Conservation (phyloP, 2,113 vertebrate species). For the Plecotus auritus region DNA sequence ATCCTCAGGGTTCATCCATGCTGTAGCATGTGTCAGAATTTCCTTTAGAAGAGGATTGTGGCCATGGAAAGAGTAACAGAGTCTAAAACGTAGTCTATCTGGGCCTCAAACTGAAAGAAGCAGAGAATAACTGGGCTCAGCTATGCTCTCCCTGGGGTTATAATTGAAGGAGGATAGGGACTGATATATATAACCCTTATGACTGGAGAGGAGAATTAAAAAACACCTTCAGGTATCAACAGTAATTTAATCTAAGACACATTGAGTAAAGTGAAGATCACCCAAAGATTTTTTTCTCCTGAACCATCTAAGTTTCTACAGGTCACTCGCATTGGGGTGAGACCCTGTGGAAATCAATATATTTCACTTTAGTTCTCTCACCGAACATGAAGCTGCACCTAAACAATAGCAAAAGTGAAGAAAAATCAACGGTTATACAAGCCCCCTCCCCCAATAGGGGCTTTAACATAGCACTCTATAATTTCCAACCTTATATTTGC, state of each 20-base stretch:
- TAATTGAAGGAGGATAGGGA: neutral
- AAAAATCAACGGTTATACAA: neutral
- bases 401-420: neutral
- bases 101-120: neutral
- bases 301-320: neutral
- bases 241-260: neutral
- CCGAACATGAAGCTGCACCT: neutral
- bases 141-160: neutral
- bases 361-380: neutral
- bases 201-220: neutral
- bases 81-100: neutral
- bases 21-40: neutral
- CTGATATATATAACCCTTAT: neutral
- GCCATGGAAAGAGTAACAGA: neutral
- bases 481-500: conserved; percentile 54
- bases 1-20: neutral
- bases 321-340: neutral
- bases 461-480: conserved; percentile 16
- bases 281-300: neutral
- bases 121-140: neutral
- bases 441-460: neutral
- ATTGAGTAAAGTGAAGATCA: neutral
- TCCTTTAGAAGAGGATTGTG: neutral
- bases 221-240: neutral
- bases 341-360: neutral